Percentiles rank a stretch among this genome's conserved stretches.
Evolutionary conservation across 2,113 vertebrate genomes (phyloP).

Genomic region (Oreochromis tanganicae): DNA sequence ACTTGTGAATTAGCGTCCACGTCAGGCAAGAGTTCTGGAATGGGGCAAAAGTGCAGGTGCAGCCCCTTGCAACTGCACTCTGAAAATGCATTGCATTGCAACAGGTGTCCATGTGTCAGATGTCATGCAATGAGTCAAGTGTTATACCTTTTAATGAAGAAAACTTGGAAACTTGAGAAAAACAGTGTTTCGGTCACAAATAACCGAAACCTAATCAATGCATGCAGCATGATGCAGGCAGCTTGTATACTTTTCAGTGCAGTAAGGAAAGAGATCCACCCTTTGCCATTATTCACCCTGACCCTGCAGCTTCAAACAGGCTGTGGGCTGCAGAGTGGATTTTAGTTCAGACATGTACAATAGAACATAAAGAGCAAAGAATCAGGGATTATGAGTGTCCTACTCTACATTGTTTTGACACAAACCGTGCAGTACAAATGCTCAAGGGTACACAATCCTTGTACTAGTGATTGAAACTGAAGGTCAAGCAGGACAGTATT

Average conservation of each 20-base stretch:
- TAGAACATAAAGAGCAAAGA: background rate
- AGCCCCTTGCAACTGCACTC: background rate
- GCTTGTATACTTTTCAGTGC: background rate
- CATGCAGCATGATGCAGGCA: background rate
- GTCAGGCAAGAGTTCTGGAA: background rate
- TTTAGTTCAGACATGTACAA: background rate
- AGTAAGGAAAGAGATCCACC: background rate
- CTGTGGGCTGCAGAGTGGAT: background rate
- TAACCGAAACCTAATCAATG: background rate
- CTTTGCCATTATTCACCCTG: background rate
- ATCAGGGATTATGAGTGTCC: background rate
- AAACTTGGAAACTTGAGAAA: background rate
- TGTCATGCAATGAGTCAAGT: background rate
- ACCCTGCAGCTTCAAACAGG: background rate
- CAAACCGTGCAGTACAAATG: background rate
- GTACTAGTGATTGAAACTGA: background rate
- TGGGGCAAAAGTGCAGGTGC: background rate
- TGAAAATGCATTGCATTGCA: background rate
- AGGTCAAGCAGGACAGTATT: background rate
- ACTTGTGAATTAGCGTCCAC: background rate
- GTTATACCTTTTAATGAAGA: background rate
- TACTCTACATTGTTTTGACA: background rate
- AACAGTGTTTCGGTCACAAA: background rate
- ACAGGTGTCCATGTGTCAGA: background rate
- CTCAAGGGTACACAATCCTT: background rate